Base-by-base conservation (phyloP, 1,140 invertebrate species). In the Battus philenor region DNA sequence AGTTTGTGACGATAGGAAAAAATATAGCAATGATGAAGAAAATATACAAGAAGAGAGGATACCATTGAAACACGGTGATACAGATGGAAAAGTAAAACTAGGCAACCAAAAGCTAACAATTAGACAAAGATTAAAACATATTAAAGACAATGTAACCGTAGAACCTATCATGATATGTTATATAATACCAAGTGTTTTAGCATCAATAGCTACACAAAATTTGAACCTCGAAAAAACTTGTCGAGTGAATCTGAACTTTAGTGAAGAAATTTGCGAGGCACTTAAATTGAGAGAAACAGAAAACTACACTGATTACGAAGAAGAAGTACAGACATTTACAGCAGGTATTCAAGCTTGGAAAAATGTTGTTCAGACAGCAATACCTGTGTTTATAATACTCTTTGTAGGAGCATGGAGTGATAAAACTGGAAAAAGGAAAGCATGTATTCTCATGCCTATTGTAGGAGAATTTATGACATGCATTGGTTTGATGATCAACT, bases 151-250 rank as follows among this genome's bases (percentile, higher is more conserved):
- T 65, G 90, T 92, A 26, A 94, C 93, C 1, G 92, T 94, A 2
- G 93, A 95, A 66, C 93, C 93, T 0, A 91, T 94, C 72, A 77
- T 94, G 50, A 90, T 91, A 0, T 91, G 91, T 41, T 94, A 93
- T 64, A 90, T 94, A 17, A 93, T 94, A 86, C 92, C 93, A 0
- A 92, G 91, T 67, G 91, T 94, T 8, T 75, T 94, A 8, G 91
- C 93, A 0, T 90, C 89, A 5, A 64, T 94, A 31, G 93, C 93
- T 5, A 92, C 91, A 4, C 92, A 94, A 74, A 94, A 95, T 80
- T 86, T 96, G n/a, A 94, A 93, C 62, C 81, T 95, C 44, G 93
- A 95, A 74, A 95, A 95, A 75, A 93, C 94, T 0, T 96, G 94
- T 59, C 81, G 91, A 9, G 93, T 95, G 0, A 95, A 95, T 68